A percentile compares a stretch with the other conserved stretches of the same genome.
phyloP scores from a whole-genome alignment of 2,888 invertebrate genomes.

The Silvanus unidentatus region DNA sequence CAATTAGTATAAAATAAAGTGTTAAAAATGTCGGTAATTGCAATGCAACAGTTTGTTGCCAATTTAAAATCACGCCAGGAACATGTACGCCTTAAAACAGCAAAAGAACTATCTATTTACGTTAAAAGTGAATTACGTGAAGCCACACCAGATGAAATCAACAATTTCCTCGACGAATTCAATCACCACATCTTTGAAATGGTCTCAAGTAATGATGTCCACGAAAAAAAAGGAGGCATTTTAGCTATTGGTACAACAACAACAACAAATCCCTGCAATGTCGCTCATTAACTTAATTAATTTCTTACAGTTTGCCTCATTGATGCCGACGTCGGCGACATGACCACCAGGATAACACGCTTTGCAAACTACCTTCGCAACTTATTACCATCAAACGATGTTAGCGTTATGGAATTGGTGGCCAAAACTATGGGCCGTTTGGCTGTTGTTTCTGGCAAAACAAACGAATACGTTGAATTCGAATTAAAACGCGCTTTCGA shows the following conservation, averaged over 20 bases:
- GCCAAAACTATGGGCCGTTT: constrained; percentile 92
- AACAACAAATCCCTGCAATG: background rate
- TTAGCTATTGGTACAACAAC: constrained; percentile 70
- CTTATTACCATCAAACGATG: constrained; percentile 83
- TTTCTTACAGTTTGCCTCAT: constrained; percentile 82
- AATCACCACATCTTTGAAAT: constrained; percentile 94
- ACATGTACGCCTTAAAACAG: constrained; percentile 77
- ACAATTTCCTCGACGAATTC: constrained; percentile 88
- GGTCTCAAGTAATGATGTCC: constrained; percentile 88
- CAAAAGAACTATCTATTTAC: constrained; percentile 83
- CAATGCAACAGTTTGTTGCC: constrained; percentile 75
- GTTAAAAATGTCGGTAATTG: constrained; percentile 50
- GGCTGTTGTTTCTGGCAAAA: constrained; percentile 85
- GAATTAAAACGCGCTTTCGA: constrained; percentile 95
- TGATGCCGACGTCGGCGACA: constrained; percentile 88
- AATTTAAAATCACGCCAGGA: constrained; percentile 86
- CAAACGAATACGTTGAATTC: constrained; percentile 96
- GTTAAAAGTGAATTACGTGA: constrained; percentile 87
- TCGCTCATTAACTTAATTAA: background rate
- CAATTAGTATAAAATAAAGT: background rate
- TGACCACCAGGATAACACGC: constrained; percentile 80
- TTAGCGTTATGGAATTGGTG: constrained; percentile 91
- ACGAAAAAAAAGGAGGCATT: constrained; percentile 94
- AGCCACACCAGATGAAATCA: constrained; percentile 84
- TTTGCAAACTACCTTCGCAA: constrained; percentile 91